Evolutionary conservation across 2,888 invertebrate genomes (phyloP).

Genomic region (Hyposoter dolosus): DNA sequence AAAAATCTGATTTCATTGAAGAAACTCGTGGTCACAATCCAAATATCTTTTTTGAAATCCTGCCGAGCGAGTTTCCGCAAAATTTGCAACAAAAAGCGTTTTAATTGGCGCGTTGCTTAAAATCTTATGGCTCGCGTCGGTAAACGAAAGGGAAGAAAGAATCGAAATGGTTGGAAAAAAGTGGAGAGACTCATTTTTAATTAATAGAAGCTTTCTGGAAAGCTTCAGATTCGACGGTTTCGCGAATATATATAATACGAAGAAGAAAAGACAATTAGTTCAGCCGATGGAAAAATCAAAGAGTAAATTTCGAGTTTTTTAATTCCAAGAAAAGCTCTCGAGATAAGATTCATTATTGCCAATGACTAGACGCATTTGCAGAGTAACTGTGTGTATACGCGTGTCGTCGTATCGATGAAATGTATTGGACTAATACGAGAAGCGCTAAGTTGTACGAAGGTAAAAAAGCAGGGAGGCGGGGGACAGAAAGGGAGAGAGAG

Average conservation of each 20-base stretch:
- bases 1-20: background rate
- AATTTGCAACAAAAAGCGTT: background rate
- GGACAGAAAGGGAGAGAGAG: conserved; percentile 17
- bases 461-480: background rate
- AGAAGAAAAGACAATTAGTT: background rate
- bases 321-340: background rate
- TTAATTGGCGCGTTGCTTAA: background rate
- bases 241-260: background rate
- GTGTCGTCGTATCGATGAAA: conserved; percentile 13
- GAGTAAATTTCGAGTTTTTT: background rate
- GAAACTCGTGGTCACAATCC: background rate
- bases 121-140: background rate
- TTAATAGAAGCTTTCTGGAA: no score
- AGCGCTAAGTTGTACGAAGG: conserved; percentile 35
- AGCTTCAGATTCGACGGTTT: background rate
- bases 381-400: background rate
- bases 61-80: background rate
- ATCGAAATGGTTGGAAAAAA: no score
- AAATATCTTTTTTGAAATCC: background rate
- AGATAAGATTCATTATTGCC: background rate
- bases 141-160: no score
- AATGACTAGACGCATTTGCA: conserved; percentile 17
- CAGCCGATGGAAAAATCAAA: background rate
- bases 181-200: no score
- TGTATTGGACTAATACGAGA: conserved; percentile 34